Evolutionary conservation across 1,140 invertebrate species (phyloP).

Genomic region (Idris sp.): DNA sequence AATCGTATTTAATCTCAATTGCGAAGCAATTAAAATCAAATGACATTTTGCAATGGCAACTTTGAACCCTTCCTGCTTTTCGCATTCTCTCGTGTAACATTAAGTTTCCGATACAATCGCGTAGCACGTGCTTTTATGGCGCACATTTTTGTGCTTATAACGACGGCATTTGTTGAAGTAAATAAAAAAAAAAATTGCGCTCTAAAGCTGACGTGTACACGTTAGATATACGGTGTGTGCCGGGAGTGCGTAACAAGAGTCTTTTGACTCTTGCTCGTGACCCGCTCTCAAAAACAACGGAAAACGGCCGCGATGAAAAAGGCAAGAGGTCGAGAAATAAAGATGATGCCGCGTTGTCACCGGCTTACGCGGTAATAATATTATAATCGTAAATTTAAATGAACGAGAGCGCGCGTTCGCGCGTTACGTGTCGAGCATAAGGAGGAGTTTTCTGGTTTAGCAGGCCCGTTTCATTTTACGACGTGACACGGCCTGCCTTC

Average conservation of each 20-base stretch:
- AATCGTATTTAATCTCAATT: background rate
- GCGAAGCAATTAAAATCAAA: slow-evolving; percentile 19
- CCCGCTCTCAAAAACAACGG: slow-evolving; percentile 39
- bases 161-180: slow-evolving; percentile 2
- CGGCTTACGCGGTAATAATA: slow-evolving; percentile 57
- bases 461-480: slow-evolving; percentile 63
- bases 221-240: slow-evolving; percentile 33
- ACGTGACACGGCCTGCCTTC: slow-evolving; percentile 57
- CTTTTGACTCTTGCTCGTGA: slow-evolving; percentile 43
- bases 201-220: slow-evolving; percentile 22
- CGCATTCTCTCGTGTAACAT: slow-evolving; percentile 1
- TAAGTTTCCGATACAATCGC: slow-evolving; percentile 29
- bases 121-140: slow-evolving; percentile 47
- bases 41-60: too few species aligned
- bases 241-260: slow-evolving; percentile 62
- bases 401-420: slow-evolving; percentile 62
- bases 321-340: slow-evolving; percentile 24
- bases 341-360: slow-evolving; percentile 40
- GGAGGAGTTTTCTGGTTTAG: slow-evolving; percentile 56
- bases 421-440: slow-evolving; percentile 64
- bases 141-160: slow-evolving; percentile 21
- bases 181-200: slow-evolving; percentile 17
- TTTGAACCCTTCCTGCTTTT: too few species aligned
- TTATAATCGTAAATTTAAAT: slow-evolving; percentile 66
- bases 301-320: slow-evolving; percentile 16